Evolutionary conservation across 1,140 invertebrate genomes (phyloP), one percentile per base, ranked within the genome.

Genomic region (Lepidurus arcticus): DNA sequence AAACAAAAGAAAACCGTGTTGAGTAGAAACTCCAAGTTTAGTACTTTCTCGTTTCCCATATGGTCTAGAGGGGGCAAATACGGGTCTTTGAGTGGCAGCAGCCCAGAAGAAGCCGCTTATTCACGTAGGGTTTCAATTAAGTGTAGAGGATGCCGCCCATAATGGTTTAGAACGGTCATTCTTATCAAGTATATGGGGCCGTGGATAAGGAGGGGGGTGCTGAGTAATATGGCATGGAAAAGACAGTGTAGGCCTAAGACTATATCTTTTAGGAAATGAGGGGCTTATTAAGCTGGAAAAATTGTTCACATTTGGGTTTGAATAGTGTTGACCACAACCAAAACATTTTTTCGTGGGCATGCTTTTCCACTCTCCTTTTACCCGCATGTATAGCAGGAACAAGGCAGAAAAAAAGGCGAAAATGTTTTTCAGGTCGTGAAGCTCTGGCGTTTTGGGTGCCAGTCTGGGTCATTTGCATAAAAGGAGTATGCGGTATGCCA

Each of bases 401-500:
- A 16, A 16, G 21, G 8, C 13, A n/a, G 47, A 21, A 65, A 65
- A 53, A 65, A 1, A 9, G 53, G 16, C 53, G 53, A 65, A 9
- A 65, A 10, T n/a, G 53, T 65, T 65, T 65, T 65, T 65, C 1
- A 13, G 53, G 53, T 65, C 53, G 53, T 65, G 21, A 65, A 21
- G 53, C 21, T 65, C 5, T 65, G 53, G n/a, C 16, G 53, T 65
- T 65, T 65, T 65, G n/a, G 53, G 53, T 65, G 53, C 53, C 16
- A 65, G 53, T 65, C 21, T 65, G 16, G 53, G 53, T 65, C 53
- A 65, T 65, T 65, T 65, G 53, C 53, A 65, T 65, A 65, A 65
- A 65, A 65, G 53, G 53, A 65, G 53, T 65, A 65, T 65, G 53
- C 53, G 53, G 53, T 65, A 65, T 65, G 53, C 53, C 53, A 65